These are phyloP conservation scores for Amiota communis DNA, from an alignment of 2,888 invertebrate genomes.

Conservation along the genomic window DNA sequence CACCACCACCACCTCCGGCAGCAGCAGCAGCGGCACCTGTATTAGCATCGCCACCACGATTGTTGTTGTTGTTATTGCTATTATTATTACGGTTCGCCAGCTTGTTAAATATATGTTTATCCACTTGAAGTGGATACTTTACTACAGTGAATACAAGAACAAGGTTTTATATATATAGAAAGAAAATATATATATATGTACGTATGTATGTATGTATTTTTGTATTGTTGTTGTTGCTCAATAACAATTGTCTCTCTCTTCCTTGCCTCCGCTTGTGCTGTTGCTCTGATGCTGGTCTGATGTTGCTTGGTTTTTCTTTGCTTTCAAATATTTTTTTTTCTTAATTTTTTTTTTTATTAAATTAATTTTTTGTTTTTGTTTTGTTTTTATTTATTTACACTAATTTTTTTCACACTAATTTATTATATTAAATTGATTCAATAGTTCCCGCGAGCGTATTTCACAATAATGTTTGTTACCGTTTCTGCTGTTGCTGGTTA, in stretches of 20 bases:
- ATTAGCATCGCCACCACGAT: conserved; percentile 57
- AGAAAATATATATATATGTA: no score
- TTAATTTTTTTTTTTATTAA: no score
- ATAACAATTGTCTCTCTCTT: neutral
- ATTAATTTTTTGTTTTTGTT: no score
- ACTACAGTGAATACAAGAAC: neutral
- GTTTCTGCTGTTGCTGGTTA: no score
- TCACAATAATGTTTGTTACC: no score
- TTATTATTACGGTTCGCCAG: conserved; percentile 65
- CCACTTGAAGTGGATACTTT: neutral
- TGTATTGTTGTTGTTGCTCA: no score
- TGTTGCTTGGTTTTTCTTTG: neutral
- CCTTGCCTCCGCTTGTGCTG: neutral
- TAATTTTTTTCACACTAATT: no score
- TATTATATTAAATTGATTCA: no score
- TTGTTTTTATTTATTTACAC: no score
- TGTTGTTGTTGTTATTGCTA: conserved; percentile 57
- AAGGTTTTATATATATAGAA: neutral
- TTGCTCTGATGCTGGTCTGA: neutral
- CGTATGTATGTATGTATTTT: no score
- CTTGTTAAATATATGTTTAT: conserved; percentile 48
- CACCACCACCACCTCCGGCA: conserved; percentile 51
- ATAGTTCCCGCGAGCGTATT: no score
- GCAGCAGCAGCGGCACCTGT: conserved; percentile 54
- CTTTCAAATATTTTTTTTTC: no score